Percentiles rank a stretch among this genome's conserved stretches.
phyloP scores from a whole-genome alignment of 2,797 vertebrate species.

The Enoplosus armatus region DNA sequence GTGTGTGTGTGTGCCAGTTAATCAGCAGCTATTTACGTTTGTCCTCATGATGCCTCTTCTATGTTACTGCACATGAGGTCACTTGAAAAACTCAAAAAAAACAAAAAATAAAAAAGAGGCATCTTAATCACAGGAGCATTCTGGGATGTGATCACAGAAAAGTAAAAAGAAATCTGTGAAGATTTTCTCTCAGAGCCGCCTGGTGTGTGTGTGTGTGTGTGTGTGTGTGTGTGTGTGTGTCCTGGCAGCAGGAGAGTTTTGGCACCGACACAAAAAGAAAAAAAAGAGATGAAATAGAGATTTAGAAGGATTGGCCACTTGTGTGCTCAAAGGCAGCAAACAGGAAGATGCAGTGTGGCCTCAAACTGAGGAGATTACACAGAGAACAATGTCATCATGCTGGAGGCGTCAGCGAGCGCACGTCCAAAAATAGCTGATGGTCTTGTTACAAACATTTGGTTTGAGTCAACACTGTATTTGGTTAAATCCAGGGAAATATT shows the following conservation, averaged over 20 bases:
- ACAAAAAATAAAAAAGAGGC: not conserved
- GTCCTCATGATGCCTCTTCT: conserved; percentile 1
- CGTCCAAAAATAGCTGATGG: conserved; percentile 66
- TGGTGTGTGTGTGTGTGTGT: conserved; percentile 19
- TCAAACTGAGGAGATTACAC: conserved; percentile 68
- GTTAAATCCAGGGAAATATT: conserved; percentile 47
- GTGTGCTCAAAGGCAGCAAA: conserved; percentile 36
- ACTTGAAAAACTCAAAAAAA: not conserved
- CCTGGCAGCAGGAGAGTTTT: conserved; percentile 52
- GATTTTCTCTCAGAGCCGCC: conserved; percentile 21
- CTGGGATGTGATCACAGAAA: conserved; percentile 34
- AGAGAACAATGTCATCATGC: conserved; percentile 68
- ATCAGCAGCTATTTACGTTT: conserved; percentile 11
- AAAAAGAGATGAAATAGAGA: conserved; percentile 33
- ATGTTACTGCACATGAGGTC: not conserved
- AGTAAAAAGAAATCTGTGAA: conserved; percentile 35
- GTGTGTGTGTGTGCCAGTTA: not conserved
- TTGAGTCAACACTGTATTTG: conserved; percentile 44
- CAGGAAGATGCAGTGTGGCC: conserved; percentile 59
- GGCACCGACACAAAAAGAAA: conserved; percentile 35
- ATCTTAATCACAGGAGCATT: conserved; percentile 17
- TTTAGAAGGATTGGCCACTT: conserved; percentile 46
- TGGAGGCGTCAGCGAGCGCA: conserved; percentile 47
- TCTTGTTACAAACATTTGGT: conserved; percentile 58
- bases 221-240: conserved; percentile 12